Percentiles rank a stretch among this genome's conserved stretches.
Evolutionary conservation across 1,140 invertebrate genomes (phyloP).

Genomic region (Drosophila willistoni): DNA sequence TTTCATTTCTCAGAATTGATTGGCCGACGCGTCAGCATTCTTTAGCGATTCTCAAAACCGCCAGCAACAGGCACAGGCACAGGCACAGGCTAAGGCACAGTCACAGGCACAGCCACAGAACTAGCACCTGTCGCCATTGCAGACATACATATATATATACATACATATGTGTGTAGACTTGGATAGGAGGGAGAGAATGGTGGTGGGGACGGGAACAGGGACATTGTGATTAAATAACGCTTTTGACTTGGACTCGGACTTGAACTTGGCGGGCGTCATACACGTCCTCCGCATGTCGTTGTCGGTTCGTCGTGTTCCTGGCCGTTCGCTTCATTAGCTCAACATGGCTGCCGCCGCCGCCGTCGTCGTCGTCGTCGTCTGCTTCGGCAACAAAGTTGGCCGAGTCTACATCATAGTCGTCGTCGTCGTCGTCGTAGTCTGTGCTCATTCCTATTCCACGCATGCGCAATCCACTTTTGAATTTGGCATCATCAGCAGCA

Average conservation of each 20-base stretch:
- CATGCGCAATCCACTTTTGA: conserved; percentile 75
- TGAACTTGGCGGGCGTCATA: conserved; percentile 62
- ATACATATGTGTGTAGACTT: too few species aligned
- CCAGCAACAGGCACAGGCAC: conserved; percentile 17
- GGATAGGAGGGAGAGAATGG: not conserved
- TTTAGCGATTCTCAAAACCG: conserved; percentile 42
- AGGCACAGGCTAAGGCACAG: not conserved
- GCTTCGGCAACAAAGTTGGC: conserved; percentile 47
- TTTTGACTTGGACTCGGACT: conserved; percentile 41
- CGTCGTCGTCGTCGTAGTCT: conserved; percentile 19
- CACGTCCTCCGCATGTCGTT: conserved; percentile 14
- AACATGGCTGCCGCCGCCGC: conserved; percentile 38
- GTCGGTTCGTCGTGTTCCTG: conserved; percentile 26
- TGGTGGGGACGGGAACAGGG: not conserved
- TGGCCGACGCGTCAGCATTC: conserved; percentile 71
- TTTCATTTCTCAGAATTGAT: conserved; percentile 81
- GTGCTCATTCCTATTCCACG: conserved; percentile 73
- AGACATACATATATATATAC: conserved; percentile 33
- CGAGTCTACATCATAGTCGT: conserved; percentile 12
- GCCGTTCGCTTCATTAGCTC: conserved; percentile 67
- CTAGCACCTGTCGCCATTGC: conserved; percentile 37
- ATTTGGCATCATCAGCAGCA: conserved; percentile 69
- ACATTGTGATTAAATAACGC: conserved; percentile 79
- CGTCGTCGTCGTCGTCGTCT: not conserved
- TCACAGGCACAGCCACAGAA: not conserved